Evolutionary conservation across 2,888 invertebrate species (phyloP), one percentile per base, ranked within the genome.

Genomic region (Cheilosia urbana): DNA sequence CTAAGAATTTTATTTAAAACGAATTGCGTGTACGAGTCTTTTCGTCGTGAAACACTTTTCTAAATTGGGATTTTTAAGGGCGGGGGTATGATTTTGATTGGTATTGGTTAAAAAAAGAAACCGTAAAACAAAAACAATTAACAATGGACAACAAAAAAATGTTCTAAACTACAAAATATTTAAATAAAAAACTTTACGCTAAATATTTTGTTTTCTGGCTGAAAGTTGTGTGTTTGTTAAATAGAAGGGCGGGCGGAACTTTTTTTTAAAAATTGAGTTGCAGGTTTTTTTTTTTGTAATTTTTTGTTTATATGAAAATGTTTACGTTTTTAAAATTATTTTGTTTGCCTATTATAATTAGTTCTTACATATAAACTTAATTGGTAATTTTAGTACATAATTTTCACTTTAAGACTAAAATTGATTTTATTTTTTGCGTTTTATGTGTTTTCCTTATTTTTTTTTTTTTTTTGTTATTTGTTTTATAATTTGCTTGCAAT

Each of bases 291-390:
- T 84, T 45, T 60, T n/a, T 68, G 11, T 78, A 57, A 47, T 69
- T 53, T 42, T 73, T 72, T 62, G 53, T 66, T 85, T 76, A 58
- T 85, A 81, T 77, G 85, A 85, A 85, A 85, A 81, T 79, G 47
- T 85, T 77, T 75, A 42, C n/a, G 40, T 66, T 68, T 66, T 37
- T 58, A 47, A 37, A 47, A 69, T 62, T 60, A 66, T 51, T 72
- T 73, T 72, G 72, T 72, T 68, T 49, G 72, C 68, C 81, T 81
- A 85, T 77, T 85, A 81, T 72, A 77, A 85, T 85, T 85, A 85
- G 72, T 81, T 76, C 85, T 85, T 85, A 81, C 58, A 81, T 81
- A 72, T 72, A 81, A 81, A 85, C 85, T 81, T 85, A 85, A 63
- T 72, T 72, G 24, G 42, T 81, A 85, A 77, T 73, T 81, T 85